Evolutionary conservation across 2,113 vertebrate genomes (phyloP).

Genomic region (Python bivittatus): DNA sequence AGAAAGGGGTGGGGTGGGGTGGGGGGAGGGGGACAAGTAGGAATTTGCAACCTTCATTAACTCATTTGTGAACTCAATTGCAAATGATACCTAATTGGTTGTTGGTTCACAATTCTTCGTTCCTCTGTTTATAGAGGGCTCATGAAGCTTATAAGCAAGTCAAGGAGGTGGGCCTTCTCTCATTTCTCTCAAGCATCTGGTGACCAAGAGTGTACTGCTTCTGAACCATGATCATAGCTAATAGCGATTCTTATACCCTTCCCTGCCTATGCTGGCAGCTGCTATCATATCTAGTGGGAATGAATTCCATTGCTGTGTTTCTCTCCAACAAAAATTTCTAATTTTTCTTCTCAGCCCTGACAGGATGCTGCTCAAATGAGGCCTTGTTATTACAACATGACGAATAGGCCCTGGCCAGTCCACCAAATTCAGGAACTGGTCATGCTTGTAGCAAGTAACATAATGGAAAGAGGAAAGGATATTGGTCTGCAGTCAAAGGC

Average conservation of each 20-base stretch:
- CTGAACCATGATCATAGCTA: neutral
- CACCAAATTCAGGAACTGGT: neutral
- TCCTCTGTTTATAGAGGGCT: neutral
- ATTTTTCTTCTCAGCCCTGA: neutral
- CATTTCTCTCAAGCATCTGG: neutral
- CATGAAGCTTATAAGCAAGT: neutral
- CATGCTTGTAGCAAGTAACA: neutral
- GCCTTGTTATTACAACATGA: neutral
- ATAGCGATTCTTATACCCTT: neutral
- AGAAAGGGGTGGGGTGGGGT: neutral
- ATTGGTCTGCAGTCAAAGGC: neutral
- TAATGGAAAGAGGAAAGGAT: neutral
- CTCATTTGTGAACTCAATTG: neutral
- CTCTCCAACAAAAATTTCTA: neutral
- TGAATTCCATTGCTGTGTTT: neutral
- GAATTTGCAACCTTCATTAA: neutral
- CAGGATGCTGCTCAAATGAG: neutral
- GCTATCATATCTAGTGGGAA: neutral
- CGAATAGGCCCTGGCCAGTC: neutral
- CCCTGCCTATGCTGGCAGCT: neutral
- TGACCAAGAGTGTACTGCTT: neutral
- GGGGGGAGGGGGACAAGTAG: neutral
- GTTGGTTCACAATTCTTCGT: neutral
- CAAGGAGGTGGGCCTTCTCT: neutral
- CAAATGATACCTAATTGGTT: neutral